Conservation (phyloP, 2,797 vertebrate species). For the Psittacula derbiana region DNA sequence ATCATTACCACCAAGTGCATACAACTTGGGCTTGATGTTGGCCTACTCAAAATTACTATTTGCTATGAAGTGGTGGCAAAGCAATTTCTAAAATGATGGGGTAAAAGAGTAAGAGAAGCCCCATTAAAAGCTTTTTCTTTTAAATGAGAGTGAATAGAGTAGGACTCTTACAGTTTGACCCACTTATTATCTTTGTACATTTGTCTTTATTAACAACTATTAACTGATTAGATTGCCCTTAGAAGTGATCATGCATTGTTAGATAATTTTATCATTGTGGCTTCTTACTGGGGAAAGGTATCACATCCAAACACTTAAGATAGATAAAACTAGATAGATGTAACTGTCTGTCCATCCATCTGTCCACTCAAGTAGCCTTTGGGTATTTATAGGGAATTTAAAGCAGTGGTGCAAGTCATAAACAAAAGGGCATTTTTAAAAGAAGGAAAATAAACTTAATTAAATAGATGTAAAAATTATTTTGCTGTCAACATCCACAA, state of each 20-base stretch:
- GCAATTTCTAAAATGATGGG: slow-evolving; percentile 79
- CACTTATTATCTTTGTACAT: slow-evolving; percentile 69
- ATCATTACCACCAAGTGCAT: slow-evolving; percentile 77
- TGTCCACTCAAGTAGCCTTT: not conserved
- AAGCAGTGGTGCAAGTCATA: slow-evolving; percentile 23
- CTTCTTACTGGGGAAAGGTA: slow-evolving; percentile 64
- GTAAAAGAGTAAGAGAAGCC: slow-evolving; percentile 69
- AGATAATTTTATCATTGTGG: slow-evolving; percentile 52
- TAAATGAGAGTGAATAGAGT: slow-evolving; percentile 42
- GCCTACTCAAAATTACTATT: slow-evolving; percentile 82
- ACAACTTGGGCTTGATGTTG: slow-evolving; percentile 69
- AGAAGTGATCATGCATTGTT: slow-evolving; percentile 63
- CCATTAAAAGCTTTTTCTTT: slow-evolving; percentile 68
- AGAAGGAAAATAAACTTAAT: slow-evolving; percentile 65
- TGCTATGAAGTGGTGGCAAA: slow-evolving; percentile 77
- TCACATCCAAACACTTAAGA: slow-evolving; percentile 51
- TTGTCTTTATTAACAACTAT: slow-evolving; percentile 72
- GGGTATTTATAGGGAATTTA: slow-evolving; percentile 4
- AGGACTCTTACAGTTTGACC: slow-evolving; percentile 47
- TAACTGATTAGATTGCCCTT: slow-evolving; percentile 67
- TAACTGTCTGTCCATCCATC: slow-evolving; percentile 24
- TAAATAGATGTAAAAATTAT: slow-evolving; percentile 64
- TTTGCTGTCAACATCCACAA: slow-evolving; percentile 54
- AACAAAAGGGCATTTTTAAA: slow-evolving; percentile 40
- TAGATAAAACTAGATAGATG: slow-evolving; percentile 38